Conservation (phyloP, 2,888 invertebrate species). For the Eupelmus urozonus region DNA sequence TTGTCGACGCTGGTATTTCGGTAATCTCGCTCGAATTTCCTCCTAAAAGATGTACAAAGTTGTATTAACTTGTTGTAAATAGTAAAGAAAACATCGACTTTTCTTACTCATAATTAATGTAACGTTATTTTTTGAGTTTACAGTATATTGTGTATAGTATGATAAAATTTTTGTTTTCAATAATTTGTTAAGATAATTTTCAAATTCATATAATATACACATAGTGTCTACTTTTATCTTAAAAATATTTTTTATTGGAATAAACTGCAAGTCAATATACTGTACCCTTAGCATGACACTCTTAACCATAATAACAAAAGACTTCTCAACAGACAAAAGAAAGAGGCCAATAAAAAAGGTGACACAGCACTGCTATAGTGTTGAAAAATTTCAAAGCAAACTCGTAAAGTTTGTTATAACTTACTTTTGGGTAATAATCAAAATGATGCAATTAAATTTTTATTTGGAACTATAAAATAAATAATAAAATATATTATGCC, state of each 20-base stretch:
- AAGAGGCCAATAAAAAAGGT: constrained; percentile 25
- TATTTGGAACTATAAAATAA: constrained; percentile 17
- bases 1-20: constrained; percentile 82
- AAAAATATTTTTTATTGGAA: not conserved
- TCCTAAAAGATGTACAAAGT: constrained; percentile 79
- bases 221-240: not conserved
- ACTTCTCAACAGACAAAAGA: constrained; percentile 33
- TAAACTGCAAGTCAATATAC: constrained; percentile 15
- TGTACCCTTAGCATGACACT: constrained; percentile 1
- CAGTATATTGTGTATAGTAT: too few species aligned
- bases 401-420: constrained; percentile 15
- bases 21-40: constrained; percentile 86
- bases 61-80: not conserved
- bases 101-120: not conserved
- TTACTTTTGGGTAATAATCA: constrained; percentile 2
- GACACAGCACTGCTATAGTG: constrained; percentile 2
- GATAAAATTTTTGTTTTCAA: too few species aligned
- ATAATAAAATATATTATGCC: constrained; percentile 23
- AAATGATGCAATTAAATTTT: constrained; percentile 18
- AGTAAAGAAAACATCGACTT: not conserved
- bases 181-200: too few species aligned
- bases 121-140: too few species aligned
- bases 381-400: constrained; percentile 29
- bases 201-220: not conserved
- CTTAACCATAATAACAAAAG: constrained; percentile 31